Evolutionary conservation across 2,797 vertebrate genomes (phyloP).

Genomic region (Corythornis leucogaster): DNA sequence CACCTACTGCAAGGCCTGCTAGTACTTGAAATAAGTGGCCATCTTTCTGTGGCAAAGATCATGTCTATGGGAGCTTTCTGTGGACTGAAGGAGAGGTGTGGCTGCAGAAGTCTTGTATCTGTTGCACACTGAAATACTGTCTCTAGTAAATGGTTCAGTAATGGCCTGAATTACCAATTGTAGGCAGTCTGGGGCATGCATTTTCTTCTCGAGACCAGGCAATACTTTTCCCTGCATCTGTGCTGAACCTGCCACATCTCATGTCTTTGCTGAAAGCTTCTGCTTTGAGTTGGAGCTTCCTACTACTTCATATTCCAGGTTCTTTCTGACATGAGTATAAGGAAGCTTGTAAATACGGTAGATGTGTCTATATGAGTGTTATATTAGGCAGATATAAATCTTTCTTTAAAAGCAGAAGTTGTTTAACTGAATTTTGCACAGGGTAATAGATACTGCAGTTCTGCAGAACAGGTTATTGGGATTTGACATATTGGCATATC

Average conservation of each 20-base stretch:
- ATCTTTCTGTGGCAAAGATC: not conserved
- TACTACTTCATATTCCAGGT: not conserved
- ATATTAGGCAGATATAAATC: not conserved
- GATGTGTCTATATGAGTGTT: not conserved
- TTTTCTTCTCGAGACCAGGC: not conserved
- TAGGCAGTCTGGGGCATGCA: not conserved
- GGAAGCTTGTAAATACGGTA: not conserved
- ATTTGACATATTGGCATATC: not conserved
- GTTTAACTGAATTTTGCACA: not conserved
- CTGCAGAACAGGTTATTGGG: not conserved
- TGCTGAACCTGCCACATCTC: not conserved
- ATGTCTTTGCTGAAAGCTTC: not conserved
- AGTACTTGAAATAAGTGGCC: not conserved
- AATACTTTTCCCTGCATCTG: not conserved
- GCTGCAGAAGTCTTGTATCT: not conserved
- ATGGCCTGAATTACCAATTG: not conserved
- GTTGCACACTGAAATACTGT: not conserved
- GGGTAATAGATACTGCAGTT: not conserved
- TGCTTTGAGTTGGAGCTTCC: not conserved
- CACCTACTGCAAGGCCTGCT: not conserved
- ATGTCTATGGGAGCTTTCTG: not conserved
- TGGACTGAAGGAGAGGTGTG: not conserved
- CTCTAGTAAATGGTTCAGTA: fast-evolving
- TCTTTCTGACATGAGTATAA: not conserved
- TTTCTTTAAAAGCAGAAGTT: not conserved